phyloP scores from a whole-genome alignment of 2,113 vertebrate genomes.

The Oryctolagus cuniculus region mOryCun1.1 NC_091441.1:33640501-33641000 shows the following conservation, averaged over 20 bases:
- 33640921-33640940: background rate
- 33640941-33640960: background rate
- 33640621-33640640: no score
- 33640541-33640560: no score
- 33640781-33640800: background rate
- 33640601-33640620: no score
- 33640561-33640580: no score
- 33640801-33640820: background rate
- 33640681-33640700: background rate
- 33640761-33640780: constrained; percentile 13
- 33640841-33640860: background rate
- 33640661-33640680: background rate
- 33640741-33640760: constrained; percentile 11
- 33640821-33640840: background rate
- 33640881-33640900: constrained; percentile 31
- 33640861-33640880: background rate
- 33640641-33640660: background rate
- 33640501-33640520: no score
- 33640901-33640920: constrained; percentile 55
- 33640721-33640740: background rate
- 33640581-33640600: no score
- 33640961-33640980: constrained; percentile 49
- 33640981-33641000: background rate
- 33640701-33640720: background rate
- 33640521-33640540: no score